Evolutionary conservation across 2,888 invertebrate genomes (phyloP).

Genomic region (Microplitis manilae): DNA sequence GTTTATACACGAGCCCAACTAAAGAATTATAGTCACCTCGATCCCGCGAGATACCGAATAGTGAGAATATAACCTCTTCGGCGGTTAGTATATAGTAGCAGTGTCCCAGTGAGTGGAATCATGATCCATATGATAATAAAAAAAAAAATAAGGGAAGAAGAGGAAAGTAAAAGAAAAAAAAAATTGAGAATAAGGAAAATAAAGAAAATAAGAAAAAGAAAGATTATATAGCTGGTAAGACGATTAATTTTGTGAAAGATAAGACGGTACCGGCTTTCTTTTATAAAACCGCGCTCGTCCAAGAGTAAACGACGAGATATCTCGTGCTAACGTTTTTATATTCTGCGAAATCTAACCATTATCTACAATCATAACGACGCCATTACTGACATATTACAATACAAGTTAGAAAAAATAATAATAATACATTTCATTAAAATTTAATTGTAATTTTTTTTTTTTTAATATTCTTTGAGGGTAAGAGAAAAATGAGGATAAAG

Average conservation of each 20-base stretch:
- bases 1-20: neutral
- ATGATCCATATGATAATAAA: constrained; percentile 25
- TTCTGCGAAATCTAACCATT: neutral
- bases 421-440: no score
- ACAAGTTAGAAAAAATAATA: neutral
- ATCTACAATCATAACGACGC: constrained; percentile 20
- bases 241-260: constrained; percentile 54
- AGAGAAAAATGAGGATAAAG: no score
- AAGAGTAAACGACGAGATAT: constrained; percentile 43
- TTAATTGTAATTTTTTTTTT: neutral
- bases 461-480: neutral
- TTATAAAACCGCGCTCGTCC: constrained; percentile 27
- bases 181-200: neutral
- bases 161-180: constrained; percentile 21
- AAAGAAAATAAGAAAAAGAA: neutral
- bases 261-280: constrained; percentile 47
- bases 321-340: constrained; percentile 12
- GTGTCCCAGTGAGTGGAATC: neutral
- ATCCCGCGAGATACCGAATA: constrained; percentile 4
- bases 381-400: constrained; percentile 21
- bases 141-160: neutral
- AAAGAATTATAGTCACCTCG: constrained; percentile 18
- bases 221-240: constrained; percentile 50
- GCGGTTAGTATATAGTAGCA: constrained; percentile 9
- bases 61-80: constrained; percentile 18